Evolutionary conservation across 1,140 invertebrate genomes (phyloP).

Genomic region (Gerris buenoi): DNA sequence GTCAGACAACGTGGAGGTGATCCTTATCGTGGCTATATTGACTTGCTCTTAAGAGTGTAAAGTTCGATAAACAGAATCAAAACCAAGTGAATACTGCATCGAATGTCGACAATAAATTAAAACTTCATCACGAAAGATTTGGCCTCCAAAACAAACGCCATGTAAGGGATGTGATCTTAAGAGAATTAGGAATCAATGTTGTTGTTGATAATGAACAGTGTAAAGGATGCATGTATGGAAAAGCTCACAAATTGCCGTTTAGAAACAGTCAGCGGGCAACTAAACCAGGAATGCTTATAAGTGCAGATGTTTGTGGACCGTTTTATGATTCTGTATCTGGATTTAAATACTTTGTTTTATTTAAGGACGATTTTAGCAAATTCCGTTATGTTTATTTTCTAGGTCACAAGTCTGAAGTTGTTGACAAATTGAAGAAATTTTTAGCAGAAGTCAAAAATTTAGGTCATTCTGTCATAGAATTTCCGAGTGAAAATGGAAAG

Average conservation of each 20-base stretch:
- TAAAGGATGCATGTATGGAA: slow-evolving; percentile 24
- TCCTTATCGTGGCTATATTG: slow-evolving; percentile 22
- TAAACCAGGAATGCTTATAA: slow-evolving; percentile 22
- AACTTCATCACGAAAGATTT: slow-evolving; percentile 24
- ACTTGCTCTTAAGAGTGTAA: slow-evolving; percentile 17
- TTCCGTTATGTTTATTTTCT: slow-evolving; percentile 24
- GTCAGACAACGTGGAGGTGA: slow-evolving; percentile 16
- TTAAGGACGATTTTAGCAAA: slow-evolving; percentile 25
- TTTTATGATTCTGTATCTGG: slow-evolving; percentile 20
- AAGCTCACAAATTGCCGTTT: slow-evolving; percentile 26
- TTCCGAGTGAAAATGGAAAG: slow-evolving; percentile 26
- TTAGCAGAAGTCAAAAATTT: slow-evolving; percentile 18
- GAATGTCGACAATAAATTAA: slow-evolving; percentile 14
- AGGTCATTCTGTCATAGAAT: slow-evolving; percentile 22
- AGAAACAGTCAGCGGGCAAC: slow-evolving; percentile 19
- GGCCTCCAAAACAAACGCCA: slow-evolving; percentile 25
- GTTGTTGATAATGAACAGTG: slow-evolving; percentile 21
- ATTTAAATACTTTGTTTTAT: slow-evolving; percentile 25
- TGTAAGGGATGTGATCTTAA: slow-evolving; percentile 19
- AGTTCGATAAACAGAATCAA: slow-evolving; percentile 13
- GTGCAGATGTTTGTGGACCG: slow-evolving; percentile 25
- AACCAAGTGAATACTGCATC: slow-evolving; percentile 11
- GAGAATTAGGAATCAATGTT: slow-evolving; percentile 19
- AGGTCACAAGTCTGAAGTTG: slow-evolving; percentile 24
- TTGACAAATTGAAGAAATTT: slow-evolving; percentile 20